Base-by-base conservation (phyloP, 2,797 vertebrate genomes). In the Distichodus sexfasciatus region DNA sequence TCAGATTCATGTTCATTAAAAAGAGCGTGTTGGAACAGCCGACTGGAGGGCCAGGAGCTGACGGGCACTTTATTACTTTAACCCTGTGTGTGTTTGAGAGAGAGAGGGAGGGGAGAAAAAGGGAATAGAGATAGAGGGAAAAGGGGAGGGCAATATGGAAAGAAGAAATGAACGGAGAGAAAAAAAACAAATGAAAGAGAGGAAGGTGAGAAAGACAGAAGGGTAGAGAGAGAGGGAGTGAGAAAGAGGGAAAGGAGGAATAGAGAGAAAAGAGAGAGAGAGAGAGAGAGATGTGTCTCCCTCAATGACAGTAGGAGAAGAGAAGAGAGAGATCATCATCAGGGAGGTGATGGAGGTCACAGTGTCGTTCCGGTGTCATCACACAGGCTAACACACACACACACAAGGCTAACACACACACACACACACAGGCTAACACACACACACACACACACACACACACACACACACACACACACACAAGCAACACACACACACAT, bases 141-240 rank as follows among this genome's bases (percentile, higher is more conserved):
- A n/a, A n/a, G n/a, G n/a, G n/a, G n/a, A n/a, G n/a, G n/a, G n/a
- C n/a, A n/a, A n/a, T n/a, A n/a, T n/a, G n/a, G n/a, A n/a, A n/a
- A n/a, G n/a, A n/a, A n/a, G 71, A 74, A 67, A 64, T 77, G 64
- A 71, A 74, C 71, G 47, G 53, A 15, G 48, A 63, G 41, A 35
- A 65, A 69, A 57, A 41, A 55, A 71, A 26, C 14, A 26, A 41
- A 74, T 47, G 26, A 29, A 43, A 76, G 69, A 74, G 61, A 60
- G 24, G 61, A 57, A 48, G 19, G 29, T 53, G 38, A 55, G 28
- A 47, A 41, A 55, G 44, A 53, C 8, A 53, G 38, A 35, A 36
- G 15, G 35, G 40, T 3, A 15, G 23, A 64, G 31, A 66, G 41
- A 26, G 40, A 53, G 23, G 17, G 50, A 21, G 29, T 54, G 47